These are phyloP conservation scores for Piliocolobus tephrosceles DNA, from an alignment of 2,113 vertebrate species.

Conservation along the genomic window DNA sequence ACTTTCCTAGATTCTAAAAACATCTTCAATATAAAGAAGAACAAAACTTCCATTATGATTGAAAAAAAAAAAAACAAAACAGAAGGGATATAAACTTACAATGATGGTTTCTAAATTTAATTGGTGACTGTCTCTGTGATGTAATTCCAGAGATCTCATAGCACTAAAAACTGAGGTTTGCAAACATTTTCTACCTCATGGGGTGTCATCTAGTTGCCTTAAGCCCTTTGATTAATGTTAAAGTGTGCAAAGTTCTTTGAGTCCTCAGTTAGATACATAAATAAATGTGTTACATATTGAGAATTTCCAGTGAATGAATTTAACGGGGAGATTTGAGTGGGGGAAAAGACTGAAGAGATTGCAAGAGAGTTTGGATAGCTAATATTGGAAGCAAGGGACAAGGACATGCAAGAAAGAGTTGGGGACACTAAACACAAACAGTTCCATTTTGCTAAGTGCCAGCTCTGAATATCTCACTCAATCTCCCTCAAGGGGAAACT, in stretches of 20 bases:
- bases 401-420: background rate
- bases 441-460: background rate
- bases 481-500: background rate
- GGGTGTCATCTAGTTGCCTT: background rate
- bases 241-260: background rate
- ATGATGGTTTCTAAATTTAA: background rate
- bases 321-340: background rate
- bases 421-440: background rate
- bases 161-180: background rate
- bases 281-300: background rate
- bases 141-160: background rate
- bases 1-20: constrained; percentile 10
- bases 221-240: background rate
- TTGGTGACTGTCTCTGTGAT: background rate
- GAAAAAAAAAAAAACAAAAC: background rate
- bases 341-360: background rate
- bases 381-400: background rate
- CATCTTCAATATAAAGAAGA: background rate
- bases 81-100: background rate
- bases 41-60: background rate
- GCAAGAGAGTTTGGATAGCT: background rate
- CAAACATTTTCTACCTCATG: background rate
- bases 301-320: background rate
- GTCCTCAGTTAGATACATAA: background rate
- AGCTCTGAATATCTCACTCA: background rate